Evolutionary conservation across 2,797 vertebrate genomes (phyloP).

Genomic region (Sternotherus odoratus): DNA sequence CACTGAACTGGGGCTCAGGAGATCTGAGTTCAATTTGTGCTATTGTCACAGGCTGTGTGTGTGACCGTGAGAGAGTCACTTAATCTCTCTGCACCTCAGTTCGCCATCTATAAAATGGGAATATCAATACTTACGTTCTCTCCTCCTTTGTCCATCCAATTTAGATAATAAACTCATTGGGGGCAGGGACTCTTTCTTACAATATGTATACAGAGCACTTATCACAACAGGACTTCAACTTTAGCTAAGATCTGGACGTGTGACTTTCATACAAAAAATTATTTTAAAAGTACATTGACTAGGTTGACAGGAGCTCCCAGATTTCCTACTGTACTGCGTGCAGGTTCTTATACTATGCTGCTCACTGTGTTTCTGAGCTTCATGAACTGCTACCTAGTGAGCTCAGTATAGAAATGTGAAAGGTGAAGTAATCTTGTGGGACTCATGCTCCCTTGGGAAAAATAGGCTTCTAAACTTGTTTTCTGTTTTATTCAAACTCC

Average conservation of each 20-base stretch:
- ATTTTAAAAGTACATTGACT: not conserved
- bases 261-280: not conserved
- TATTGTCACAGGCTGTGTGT: constrained; percentile 3
- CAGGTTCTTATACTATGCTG: not conserved
- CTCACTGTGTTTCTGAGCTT: not conserved
- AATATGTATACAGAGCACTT: not conserved
- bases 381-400: not conserved
- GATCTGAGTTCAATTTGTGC: not conserved
- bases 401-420: not conserved
- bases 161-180: not conserved
- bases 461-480: not conserved
- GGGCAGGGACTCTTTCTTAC: not conserved
- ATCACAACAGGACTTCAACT: not conserved
- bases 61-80: not conserved
- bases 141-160: not conserved
- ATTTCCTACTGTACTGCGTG: not conserved
- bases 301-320: not conserved
- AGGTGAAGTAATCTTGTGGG: not conserved
- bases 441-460: not conserved
- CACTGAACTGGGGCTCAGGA: constrained; percentile 1
- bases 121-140: not conserved
- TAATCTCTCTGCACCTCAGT: not conserved
- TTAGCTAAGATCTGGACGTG: not conserved
- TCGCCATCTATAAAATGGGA: not conserved
- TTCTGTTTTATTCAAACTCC: not conserved